Evolutionary conservation across 2,113 vertebrate species (phyloP).

Genomic region (Eclectus roratus): DNA sequence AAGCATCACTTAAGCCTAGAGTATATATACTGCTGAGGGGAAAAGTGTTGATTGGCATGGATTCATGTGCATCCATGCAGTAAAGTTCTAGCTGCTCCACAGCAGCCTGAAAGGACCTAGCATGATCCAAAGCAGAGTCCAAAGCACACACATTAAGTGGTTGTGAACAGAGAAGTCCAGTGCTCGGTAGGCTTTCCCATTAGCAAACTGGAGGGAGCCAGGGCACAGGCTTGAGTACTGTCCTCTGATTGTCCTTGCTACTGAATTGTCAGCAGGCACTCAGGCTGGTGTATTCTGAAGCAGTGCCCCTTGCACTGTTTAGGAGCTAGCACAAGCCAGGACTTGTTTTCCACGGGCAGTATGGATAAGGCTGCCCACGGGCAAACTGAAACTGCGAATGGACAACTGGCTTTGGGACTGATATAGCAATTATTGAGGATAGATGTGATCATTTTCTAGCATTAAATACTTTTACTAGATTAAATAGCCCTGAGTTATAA

Average conservation of each 20-base stretch:
- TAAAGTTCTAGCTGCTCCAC: not conserved
- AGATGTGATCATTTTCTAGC: not conserved
- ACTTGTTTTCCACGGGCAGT: not conserved
- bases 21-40: not conserved
- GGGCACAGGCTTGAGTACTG: not conserved
- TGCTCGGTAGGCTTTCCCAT: not conserved
- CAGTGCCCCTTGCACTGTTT: not conserved
- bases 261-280: not conserved
- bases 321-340: not conserved
- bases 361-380: not conserved
- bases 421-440: not conserved
- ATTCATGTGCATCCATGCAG: fast-evolving
- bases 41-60: not conserved
- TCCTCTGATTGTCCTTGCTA: not conserved
- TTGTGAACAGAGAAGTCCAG: not conserved
- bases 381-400: not conserved
- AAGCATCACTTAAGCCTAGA: not conserved
- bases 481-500: not conserved
- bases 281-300: not conserved
- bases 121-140: not conserved
- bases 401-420: not conserved
- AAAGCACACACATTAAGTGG: not conserved
- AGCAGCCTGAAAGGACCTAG: not conserved
- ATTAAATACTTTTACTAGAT: not conserved
- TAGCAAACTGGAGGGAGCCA: not conserved